A percentile compares a stretch with the other conserved stretches of the same genome.
Evolutionary conservation across 2,888 invertebrate species (phyloP).

Genomic region (Lasioglossum vierecki): DNA sequence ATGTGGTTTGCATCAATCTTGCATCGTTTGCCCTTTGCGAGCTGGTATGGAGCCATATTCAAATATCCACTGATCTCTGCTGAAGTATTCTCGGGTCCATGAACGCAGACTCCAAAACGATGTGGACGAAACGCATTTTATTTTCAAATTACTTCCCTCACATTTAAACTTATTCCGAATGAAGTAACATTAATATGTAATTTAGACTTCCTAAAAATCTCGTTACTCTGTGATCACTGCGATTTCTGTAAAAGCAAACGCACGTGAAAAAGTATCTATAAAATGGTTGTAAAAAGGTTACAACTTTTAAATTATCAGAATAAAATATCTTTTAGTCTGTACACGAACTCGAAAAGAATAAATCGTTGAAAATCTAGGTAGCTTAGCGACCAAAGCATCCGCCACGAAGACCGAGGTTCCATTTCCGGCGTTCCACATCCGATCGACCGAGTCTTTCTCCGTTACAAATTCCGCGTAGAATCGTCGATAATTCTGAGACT

Average conservation of each 20-base stretch:
- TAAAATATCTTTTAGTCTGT: no score
- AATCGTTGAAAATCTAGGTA: no score
- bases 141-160: not conserved
- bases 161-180: not conserved
- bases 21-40: not conserved
- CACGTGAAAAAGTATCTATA: no score
- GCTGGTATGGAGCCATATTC: no score
- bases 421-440: no score
- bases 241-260: no score
- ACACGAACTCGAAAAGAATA: no score
- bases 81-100: not conserved
- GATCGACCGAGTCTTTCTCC: not conserved
- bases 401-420: no score
- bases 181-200: not conserved
- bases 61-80: not conserved
- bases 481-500: not conserved
- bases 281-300: no score
- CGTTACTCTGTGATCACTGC: not conserved
- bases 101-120: not conserved
- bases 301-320: no score
- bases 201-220: not conserved
- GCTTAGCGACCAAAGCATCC: no score
- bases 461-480: not conserved
- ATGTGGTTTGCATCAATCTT: constrained; percentile 11
- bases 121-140: not conserved